Conservation (phyloP, 2,888 invertebrate genomes). For the Aphodius granarius region DNA sequence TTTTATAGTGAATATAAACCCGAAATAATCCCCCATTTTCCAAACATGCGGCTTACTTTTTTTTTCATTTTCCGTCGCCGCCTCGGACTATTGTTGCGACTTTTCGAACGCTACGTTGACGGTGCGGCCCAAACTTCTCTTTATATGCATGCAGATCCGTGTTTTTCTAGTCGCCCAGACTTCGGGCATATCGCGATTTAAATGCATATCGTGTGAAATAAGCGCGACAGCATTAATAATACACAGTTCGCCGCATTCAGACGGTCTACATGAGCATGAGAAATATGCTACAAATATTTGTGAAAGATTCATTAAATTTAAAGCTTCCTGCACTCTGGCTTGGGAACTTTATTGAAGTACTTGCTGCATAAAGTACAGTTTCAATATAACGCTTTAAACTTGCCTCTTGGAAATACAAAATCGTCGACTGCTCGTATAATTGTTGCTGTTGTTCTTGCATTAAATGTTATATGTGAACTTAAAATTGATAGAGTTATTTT, state of each 20-base stretch:
- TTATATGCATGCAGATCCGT: not conserved
- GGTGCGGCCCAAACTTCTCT: not conserved
- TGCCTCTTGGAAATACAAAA: too few species aligned
- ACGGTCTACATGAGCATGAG: not conserved
- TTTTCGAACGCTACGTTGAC: not conserved
- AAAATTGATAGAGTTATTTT: not conserved
- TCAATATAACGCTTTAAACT: too few species aligned
- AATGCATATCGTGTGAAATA: not conserved
- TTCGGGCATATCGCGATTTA: not conserved
- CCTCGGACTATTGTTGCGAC: not conserved
- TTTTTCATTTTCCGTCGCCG: not conserved
- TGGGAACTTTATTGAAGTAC: too few species aligned
- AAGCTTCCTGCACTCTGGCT: too few species aligned
- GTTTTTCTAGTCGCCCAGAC: not conserved
- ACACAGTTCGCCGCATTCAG: not conserved
- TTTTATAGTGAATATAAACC: constrained; percentile 13
- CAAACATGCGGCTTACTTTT: not conserved
- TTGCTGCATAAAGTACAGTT: too few species aligned
- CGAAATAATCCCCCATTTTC: not conserved
- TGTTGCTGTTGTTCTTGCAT: not conserved
- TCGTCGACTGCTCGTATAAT: too few species aligned
- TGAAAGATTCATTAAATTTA: not conserved
- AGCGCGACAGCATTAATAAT: not conserved
- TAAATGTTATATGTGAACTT: not conserved
- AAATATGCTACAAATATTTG: not conserved